phyloP scores from a whole-genome alignment of 2,797 vertebrate species.

The Nannoperca obscura region DNA sequence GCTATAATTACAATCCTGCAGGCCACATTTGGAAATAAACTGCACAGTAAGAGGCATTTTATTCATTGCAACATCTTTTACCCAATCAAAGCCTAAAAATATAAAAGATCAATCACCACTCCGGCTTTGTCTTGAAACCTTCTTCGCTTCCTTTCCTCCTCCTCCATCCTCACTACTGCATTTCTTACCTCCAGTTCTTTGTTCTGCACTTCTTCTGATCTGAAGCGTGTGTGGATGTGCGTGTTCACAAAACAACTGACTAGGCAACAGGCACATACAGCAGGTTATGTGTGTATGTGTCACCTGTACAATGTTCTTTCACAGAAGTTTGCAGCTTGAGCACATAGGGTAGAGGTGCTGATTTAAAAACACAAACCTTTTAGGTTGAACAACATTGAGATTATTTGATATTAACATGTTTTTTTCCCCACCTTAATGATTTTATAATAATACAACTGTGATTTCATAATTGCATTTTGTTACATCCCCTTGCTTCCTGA shows the following conservation, averaged over 20 bases:
- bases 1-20: not conserved
- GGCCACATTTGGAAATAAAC: not conserved
- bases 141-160: slow-evolving; percentile 5
- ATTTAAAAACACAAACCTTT: not conserved
- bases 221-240: not conserved
- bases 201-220: slow-evolving; percentile 4
- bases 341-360: not conserved
- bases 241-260: slow-evolving; percentile 20
- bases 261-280: not conserved
- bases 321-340: slow-evolving; percentile 1
- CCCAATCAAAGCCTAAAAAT: slow-evolving; percentile 17
- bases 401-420: slow-evolving; percentile 4
- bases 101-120: slow-evolving; percentile 4
- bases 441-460: slow-evolving; percentile 3
- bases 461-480: slow-evolving; percentile 8
- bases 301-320: not conserved
- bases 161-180: not conserved
- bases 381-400: not conserved
- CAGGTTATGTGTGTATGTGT: slow-evolving; percentile 1
- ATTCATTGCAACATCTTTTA: slow-evolving; percentile 9
- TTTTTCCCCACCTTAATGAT: not conserved
- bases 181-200: slow-evolving; percentile 26
- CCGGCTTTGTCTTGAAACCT: slow-evolving; percentile 5
- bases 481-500: not conserved
- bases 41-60: not conserved